phyloP scores from a whole-genome alignment of 2,113 vertebrate genomes.

The Cinclus mexicanus region DNA sequence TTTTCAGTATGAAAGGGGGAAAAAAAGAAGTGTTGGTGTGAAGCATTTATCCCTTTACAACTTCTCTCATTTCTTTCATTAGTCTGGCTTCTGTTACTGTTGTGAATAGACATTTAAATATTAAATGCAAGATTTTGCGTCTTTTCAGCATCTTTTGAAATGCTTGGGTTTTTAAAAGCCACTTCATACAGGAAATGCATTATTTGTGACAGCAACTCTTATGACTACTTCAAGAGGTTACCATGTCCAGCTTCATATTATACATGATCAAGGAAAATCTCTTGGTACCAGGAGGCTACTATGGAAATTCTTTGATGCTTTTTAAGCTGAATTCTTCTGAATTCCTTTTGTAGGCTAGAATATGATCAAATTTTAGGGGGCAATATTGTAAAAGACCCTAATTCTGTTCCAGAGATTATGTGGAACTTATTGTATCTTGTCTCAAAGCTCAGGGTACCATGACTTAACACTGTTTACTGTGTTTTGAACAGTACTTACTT shows the following conservation, averaged over 20 bases:
- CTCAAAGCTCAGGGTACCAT: background rate
- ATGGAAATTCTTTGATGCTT: background rate
- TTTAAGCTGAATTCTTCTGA: background rate
- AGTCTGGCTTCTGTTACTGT: background rate
- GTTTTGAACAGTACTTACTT: background rate
- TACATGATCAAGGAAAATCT: background rate
- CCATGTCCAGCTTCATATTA: fast-evolving
- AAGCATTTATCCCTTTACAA: background rate
- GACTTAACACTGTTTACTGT: background rate
- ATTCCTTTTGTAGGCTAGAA: background rate
- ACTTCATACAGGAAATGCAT: background rate
- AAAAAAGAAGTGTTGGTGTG: background rate
- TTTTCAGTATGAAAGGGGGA: background rate
- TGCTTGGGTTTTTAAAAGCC: background rate
- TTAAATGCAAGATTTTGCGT: background rate
- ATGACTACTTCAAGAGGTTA: background rate
- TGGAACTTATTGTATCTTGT: background rate
- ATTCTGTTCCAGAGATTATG: background rate
- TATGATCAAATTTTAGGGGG: background rate
- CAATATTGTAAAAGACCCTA: background rate
- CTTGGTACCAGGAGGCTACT: background rate
- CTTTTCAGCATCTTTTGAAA: background rate
- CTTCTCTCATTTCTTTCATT: background rate
- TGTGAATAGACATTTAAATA: background rate
- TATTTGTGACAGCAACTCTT: background rate